A percentile compares a stretch with the other conserved stretches of the same genome.
phyloP scores from a whole-genome alignment of 1,140 invertebrate genomes.

The Drosophila kurseongensis region DNA sequence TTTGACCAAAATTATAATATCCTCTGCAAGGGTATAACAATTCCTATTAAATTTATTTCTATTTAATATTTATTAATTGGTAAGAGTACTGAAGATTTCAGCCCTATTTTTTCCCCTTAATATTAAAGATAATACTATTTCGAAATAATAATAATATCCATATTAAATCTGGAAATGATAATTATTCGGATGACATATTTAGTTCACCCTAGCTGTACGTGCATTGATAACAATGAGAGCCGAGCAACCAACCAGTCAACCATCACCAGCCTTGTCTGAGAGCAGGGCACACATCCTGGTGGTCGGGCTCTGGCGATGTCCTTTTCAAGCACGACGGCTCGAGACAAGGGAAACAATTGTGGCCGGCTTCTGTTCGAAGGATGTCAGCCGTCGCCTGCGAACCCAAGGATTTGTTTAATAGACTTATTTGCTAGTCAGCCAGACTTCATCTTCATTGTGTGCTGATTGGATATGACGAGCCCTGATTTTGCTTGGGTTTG shows the following conservation, averaged over 20 bases:
- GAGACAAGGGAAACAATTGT: constrained; percentile 29
- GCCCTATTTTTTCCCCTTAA: too few species aligned
- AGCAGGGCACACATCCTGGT: constrained; percentile 26
- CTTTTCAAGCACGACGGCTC: constrained; percentile 35
- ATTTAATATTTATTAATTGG: too few species aligned
- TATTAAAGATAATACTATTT: too few species aligned
- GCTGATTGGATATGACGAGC: constrained; percentile 69
- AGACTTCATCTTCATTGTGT: constrained; percentile 42
- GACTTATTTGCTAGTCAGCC: constrained; percentile 44
- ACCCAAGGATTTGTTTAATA: constrained; percentile 56
- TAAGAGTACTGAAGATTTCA: too few species aligned
- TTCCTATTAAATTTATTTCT: too few species aligned
- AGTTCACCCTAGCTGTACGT: background rate
- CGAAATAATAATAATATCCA: too few species aligned
- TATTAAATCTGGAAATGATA: too few species aligned
- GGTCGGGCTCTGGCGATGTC: constrained; percentile 16
- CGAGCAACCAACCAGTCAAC: constrained; percentile 5
- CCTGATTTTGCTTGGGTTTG: constrained; percentile 46
- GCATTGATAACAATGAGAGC: background rate
- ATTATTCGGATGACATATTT: too few species aligned
- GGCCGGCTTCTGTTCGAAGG: constrained; percentile 14
- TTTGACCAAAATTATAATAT: too few species aligned
- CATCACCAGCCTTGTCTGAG: constrained; percentile 28
- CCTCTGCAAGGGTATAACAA: too few species aligned
- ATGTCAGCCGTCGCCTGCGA: constrained; percentile 1